Evolutionary conservation across 2,888 invertebrate species (phyloP).

Genomic region (Conchocele bisecta): DNA sequence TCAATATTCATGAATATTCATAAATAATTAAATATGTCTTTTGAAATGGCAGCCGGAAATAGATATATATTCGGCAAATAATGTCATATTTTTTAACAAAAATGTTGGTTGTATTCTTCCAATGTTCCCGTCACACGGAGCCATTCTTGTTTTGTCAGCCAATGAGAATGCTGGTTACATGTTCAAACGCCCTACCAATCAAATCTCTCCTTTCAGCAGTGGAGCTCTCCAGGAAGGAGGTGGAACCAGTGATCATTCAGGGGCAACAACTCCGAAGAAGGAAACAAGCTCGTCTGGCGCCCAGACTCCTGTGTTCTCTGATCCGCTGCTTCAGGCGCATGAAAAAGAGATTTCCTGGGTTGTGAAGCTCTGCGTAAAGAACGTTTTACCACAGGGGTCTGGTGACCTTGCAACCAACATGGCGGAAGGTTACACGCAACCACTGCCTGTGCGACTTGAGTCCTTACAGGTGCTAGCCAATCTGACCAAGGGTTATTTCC

Average conservation of each 20-base stretch:
- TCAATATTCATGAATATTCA: no score
- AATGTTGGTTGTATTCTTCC: no score
- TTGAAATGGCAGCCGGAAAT: no score
- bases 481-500: slow-evolving; percentile 81
- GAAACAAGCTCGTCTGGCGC: slow-evolving; percentile 67
- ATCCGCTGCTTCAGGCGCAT: slow-evolving; percentile 67
- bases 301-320: slow-evolving; percentile 73
- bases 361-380: slow-evolving; percentile 79
- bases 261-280: slow-evolving; percentile 59
- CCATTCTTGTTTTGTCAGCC: no score
- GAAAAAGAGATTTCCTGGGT: slow-evolving; percentile 78
- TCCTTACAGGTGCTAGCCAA: slow-evolving; percentile 87
- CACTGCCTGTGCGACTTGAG: slow-evolving; percentile 89
- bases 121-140: not conserved
- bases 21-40: no score
- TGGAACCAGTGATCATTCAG: slow-evolving; percentile 40
- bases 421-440: slow-evolving; percentile 62
- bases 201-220: slow-evolving; percentile 28
- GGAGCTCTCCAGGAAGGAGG: slow-evolving; percentile 42
- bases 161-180: no score
- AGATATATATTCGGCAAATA: no score
- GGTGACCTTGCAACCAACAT: slow-evolving; percentile 25
- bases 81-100: no score
- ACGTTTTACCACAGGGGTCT: slow-evolving; percentile 68
- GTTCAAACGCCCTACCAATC: no score